Percentiles rank a stretch among this genome's conserved stretches.
Conservation (phyloP, 2,113 vertebrate genomes). For the Uria lomvia region DNA sequence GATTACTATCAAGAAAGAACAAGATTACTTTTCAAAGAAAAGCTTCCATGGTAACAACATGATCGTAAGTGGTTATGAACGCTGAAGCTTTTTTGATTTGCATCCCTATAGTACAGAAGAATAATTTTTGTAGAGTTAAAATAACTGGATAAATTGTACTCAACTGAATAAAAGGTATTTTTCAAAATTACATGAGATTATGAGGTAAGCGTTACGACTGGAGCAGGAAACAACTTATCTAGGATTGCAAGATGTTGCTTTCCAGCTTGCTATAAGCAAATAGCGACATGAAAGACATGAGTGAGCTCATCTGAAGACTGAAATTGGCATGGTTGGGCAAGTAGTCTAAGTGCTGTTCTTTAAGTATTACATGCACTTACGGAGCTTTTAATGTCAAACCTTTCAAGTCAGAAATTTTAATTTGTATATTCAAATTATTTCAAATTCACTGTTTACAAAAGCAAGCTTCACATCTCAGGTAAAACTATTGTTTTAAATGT, state of each 20-base stretch:
- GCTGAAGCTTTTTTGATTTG: background rate
- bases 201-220: background rate
- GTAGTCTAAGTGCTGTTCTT: background rate
- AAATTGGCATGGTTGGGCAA: fast-evolving
- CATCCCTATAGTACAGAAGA: background rate
- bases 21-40: background rate
- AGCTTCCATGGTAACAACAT: conserved; percentile 33
- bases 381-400: background rate
- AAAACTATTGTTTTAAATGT: background rate
- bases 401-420: background rate
- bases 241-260: background rate
- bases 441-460: background rate
- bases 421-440: background rate
- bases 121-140: background rate
- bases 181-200: background rate
- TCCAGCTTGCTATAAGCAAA: background rate
- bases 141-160: background rate
- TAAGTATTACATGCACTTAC: background rate
- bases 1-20: background rate
- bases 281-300: background rate
- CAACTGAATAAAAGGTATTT: background rate
- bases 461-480: background rate
- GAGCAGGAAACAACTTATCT: background rate
- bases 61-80: background rate
- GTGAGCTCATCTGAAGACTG: background rate